Base-by-base conservation (phyloP, 2,797 vertebrate genomes). In the Perdix hodgsoniae region DNA sequence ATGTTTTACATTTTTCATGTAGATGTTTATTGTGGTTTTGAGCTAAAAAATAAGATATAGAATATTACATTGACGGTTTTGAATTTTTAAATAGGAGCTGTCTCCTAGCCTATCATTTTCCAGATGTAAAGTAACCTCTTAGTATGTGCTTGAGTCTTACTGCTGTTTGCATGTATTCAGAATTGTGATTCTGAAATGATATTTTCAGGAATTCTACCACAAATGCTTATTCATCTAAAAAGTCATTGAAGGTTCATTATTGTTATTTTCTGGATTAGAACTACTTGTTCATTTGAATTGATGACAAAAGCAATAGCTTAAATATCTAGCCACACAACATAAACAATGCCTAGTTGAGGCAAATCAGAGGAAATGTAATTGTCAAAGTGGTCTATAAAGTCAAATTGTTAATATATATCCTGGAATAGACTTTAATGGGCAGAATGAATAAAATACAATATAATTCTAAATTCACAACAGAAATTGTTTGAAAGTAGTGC, bases 221-320 rank as follows among this genome's bases (percentile, higher is more conserved):
- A 76, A 52, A 29, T 29, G 15, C 27, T 87, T 80, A 72, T 76
- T 81, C 29, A 81, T 67, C 66, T 50, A 40, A 61, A 76, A 93
- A 83, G 27, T 29, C 11, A 4, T 11, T 70, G 60, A 65, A 50
- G 1, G 2, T 9, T 45, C 21, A 47, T 73, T 74, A 52, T 49
- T 83, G 31, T 16, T 84, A 50, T 85, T 88, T 91, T 67, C 31
- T 71, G 90, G 22, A 7, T 71, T 84, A 64, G 82, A 92, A 82
- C 5, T 56, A 27, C 15, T 76, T 89, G 70, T 63, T 91, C 29
- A 66, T 87, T 73, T 63, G 76, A 89, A 67, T 4, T 71, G 27
- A 50, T 70, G 31, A 56, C 6, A 44, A 87, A 87, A 11, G 0
- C 7, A 67, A 10, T 52, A 67, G 45, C 44, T 77, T 44, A 40